Evolutionary conservation across 2,797 vertebrate genomes (phyloP).

Genomic region (Halcyon badia): DNA sequence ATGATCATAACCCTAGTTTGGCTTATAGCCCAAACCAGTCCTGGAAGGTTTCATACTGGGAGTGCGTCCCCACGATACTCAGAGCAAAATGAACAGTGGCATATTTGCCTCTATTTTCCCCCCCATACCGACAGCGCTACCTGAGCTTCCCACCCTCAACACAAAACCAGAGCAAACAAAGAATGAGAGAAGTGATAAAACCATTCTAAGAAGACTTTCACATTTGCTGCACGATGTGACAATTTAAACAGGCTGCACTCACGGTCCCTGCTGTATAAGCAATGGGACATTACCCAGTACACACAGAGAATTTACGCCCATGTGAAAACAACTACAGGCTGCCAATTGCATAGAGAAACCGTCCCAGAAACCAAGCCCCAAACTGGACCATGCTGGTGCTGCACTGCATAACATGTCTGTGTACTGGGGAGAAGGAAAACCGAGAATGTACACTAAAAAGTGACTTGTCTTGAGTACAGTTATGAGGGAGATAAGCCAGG

Average conservation of each 20-base stretch:
- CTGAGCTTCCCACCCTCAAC: background rate
- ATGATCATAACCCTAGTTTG: background rate
- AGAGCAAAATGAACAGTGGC: background rate
- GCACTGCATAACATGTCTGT: background rate
- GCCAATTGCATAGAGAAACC: background rate
- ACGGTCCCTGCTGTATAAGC: background rate
- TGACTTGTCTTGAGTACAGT: background rate
- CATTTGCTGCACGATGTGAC: rapidly evolving
- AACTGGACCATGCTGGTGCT: background rate
- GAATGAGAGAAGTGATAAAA: background rate
- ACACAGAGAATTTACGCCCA: background rate
- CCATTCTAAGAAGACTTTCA: background rate
- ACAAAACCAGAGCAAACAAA: background rate
- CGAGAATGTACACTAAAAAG: background rate
- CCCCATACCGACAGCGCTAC: rapidly evolving
- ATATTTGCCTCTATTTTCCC: background rate
- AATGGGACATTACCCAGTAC: background rate
- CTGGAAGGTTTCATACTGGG: background rate
- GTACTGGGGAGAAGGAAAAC: background rate
- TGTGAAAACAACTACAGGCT: rapidly evolving
- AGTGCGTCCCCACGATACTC: background rate
- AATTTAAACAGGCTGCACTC: background rate
- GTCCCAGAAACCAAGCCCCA: background rate
- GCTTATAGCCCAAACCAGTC: background rate
- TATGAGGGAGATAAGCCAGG: background rate